Conservation (phyloP, 2,797 vertebrate genomes). For the Sparidentex hasta region DNA sequence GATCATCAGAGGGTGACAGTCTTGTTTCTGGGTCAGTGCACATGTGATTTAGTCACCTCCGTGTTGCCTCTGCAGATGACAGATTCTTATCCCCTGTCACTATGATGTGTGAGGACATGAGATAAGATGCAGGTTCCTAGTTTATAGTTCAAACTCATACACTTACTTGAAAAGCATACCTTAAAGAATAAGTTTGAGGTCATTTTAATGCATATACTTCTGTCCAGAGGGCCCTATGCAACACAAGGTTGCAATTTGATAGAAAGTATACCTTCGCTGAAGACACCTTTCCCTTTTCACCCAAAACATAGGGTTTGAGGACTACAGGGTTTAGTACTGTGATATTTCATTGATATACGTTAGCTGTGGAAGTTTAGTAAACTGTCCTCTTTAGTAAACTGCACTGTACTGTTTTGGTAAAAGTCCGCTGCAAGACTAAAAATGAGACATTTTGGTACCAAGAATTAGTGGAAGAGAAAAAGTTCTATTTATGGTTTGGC, state of each 20-base stretch:
- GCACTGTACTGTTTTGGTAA: not conserved
- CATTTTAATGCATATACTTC: not conserved
- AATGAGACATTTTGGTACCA: too few species aligned
- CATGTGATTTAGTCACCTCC: conserved; percentile 85
- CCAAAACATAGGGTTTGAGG: not conserved
- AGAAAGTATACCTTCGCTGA: not conserved
- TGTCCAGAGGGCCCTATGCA: not conserved
- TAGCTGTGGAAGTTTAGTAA: not conserved
- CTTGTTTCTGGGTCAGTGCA: conserved; percentile 87
- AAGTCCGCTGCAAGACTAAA: too few species aligned
- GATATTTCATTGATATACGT: not conserved
- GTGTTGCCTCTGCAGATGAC: conserved; percentile 78
- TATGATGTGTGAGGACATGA: conserved; percentile 46
- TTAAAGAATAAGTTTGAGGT: conserved; percentile 7
- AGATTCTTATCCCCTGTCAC: conserved; percentile 79
- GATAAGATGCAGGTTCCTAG: not conserved
- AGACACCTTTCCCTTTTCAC: not conserved
- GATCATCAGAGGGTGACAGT: conserved; percentile 78
- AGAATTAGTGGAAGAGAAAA: too few species aligned
- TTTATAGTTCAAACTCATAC: not conserved
- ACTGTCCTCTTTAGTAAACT: not conserved
- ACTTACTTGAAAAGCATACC: not conserved
- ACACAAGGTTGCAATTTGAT: not conserved
- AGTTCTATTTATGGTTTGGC: not conserved
- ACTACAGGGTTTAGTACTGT: not conserved